Conservation (phyloP, 2,888 invertebrate species). For the Hyles lineata region DNA sequence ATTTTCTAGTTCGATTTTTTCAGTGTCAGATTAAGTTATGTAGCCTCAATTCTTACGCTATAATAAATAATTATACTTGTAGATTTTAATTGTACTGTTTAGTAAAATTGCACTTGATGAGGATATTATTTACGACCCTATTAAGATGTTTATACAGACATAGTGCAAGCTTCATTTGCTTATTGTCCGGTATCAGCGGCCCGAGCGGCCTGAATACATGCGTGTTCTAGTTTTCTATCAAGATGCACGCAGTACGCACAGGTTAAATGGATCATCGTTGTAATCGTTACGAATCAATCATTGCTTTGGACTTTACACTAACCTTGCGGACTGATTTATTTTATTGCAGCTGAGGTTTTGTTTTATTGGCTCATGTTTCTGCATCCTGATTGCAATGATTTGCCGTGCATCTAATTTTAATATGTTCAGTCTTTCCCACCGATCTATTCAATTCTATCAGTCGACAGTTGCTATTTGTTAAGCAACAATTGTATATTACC, state of each 20-base stretch:
- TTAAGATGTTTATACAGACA: constrained; percentile 31
- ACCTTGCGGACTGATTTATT: constrained; percentile 26
- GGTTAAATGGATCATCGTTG: constrained; percentile 56
- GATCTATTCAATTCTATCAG: no score
- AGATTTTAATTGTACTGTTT: not conserved
- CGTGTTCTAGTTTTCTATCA: constrained; percentile 59
- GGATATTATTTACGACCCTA: constrained; percentile 17
- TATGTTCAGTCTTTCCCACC: not conserved
- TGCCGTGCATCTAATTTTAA: not conserved
- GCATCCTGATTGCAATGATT: not conserved
- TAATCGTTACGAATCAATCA: constrained; percentile 40
- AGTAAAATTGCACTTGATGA: not conserved
- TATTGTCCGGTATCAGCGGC: constrained; percentile 44
- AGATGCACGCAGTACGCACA: constrained; percentile 50
- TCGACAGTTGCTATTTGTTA: no score
- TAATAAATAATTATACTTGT: not conserved
- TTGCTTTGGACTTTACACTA: constrained; percentile 32
- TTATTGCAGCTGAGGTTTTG: constrained; percentile 17
- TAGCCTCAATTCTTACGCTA: not conserved
- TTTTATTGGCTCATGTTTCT: not conserved
- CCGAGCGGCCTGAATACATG: constrained; percentile 39
- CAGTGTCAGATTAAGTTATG: not conserved
- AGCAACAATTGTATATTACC: no score
- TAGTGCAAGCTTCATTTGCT: constrained; percentile 52
- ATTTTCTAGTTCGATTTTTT: not conserved